Base-by-base conservation (phyloP, 92 coral and sea anemone genomes). In the Porites evermanni region DNA sequence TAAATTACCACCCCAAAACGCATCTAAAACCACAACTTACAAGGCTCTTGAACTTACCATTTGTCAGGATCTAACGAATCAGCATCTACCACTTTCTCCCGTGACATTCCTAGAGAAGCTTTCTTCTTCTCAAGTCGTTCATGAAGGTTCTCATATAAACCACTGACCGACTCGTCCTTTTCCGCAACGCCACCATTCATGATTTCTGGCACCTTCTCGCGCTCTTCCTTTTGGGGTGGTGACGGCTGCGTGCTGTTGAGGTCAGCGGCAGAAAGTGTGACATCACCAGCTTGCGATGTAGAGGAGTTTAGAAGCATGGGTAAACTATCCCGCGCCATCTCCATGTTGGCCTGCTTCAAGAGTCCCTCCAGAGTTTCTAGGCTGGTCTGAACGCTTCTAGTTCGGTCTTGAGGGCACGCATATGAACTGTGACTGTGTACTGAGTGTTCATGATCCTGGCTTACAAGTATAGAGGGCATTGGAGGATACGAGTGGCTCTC, bases 21-120 rank as follows among this genome's bases (percentile, higher is more conserved):
- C 47, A 74, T 32, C 14, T 19, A 6, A 12, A 26, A 79, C 71
- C 2, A 0, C 16, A 66, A 81, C 93, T 79, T 70, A 95, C 98
- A 21, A 21, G 21, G 21, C 21, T 21, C 21, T 21, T 21, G 21
- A 21, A 21, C 21, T 79, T 70, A 95, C 98, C 98, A 95, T 70
- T 90, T 92, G 60, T 87, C 88, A 19, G 98, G 98, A 77, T 95
- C 94, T 38, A 95, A 93, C 70, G 90, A 68, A 38, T 83, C 83
- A 26, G 66, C 77, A 2, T 84, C 92, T 0, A 66, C 79, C 12
- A 82, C 89, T 26, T 63, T 75, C 56, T 87, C 93, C 78, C 93
- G 93, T 83, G 90, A 71, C 91, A 85, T 71, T 70, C 89, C 81
- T 82, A 84, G 53, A 16, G 87, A 79, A 65, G 84, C 78, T 67